Conservation (phyloP, 2,113 vertebrate species). For the Mustelus asterias region DNA sequence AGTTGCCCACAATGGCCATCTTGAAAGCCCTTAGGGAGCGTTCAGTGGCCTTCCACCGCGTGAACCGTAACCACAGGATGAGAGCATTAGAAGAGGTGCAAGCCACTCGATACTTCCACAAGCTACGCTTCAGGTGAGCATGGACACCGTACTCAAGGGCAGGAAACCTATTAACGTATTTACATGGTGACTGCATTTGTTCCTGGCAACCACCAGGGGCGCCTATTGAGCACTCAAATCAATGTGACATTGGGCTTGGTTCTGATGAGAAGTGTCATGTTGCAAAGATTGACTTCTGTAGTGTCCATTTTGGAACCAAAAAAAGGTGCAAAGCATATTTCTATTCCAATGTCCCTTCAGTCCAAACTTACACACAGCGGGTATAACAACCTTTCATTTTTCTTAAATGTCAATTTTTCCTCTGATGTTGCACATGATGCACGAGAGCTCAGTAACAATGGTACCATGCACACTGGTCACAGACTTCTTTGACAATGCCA, state of each 20-base stretch:
- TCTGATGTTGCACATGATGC: not conserved
- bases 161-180: not conserved
- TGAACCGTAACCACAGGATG: not conserved
- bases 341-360: not conserved
- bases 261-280: not conserved
- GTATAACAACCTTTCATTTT: not conserved
- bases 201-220: not conserved
- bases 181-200: not conserved
- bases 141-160: not conserved
- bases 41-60: not conserved
- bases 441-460: not conserved
- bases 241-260: not conserved
- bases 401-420: not conserved
- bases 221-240: not conserved
- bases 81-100: not conserved
- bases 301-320: not conserved
- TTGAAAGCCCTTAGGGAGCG: not conserved
- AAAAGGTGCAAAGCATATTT: not conserved
- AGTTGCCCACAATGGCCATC: not conserved
- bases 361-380: not conserved
- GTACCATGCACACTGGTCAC: not conserved
- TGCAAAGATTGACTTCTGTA: not conserved
- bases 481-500: not conserved
- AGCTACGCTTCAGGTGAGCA: not conserved
- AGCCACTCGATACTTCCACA: not conserved